phyloP scores from a whole-genome alignment of 2,888 invertebrate species.

The Eupithecia abbreviata region DNA sequence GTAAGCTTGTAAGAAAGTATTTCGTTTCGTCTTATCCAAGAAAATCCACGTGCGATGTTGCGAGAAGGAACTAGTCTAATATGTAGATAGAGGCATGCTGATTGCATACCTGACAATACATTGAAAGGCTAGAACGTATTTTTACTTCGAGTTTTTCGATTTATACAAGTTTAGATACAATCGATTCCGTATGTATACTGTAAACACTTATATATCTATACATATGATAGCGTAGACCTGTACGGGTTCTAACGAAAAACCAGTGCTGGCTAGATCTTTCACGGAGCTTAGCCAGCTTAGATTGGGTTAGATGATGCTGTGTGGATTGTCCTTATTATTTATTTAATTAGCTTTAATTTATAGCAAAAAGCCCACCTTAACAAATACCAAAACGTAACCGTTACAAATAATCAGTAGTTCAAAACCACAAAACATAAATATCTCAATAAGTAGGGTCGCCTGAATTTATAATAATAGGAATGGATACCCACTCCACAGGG shows the following conservation, averaged over 20 bases:
- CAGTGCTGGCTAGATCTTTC: no score
- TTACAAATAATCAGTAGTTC: background rate
- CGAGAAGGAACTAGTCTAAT: background rate
- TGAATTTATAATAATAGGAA: constrained; percentile 32
- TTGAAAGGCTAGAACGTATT: background rate
- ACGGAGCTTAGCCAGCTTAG: no score
- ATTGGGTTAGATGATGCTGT: no score
- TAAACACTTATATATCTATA: no score
- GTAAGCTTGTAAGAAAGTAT: background rate
- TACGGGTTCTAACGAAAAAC: no score
- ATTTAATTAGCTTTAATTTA: no score
- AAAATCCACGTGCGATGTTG: background rate
- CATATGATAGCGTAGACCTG: no score
- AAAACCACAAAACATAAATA: constrained; percentile 2
- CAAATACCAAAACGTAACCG: background rate
- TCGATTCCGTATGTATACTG: no score
- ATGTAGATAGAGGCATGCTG: background rate
- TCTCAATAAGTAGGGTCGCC: constrained; percentile 8
- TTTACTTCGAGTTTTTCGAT: background rate
- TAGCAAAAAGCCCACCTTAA: background rate
- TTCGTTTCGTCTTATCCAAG: background rate
- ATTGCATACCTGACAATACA: background rate
- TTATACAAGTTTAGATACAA: background rate
- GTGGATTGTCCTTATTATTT: no score
- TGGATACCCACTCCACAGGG: constrained; percentile 29